Evolutionary conservation across 1,140 invertebrate species (phyloP), one percentile per base, ranked within the genome.

Genomic region (Leucophenga varia): DNA sequence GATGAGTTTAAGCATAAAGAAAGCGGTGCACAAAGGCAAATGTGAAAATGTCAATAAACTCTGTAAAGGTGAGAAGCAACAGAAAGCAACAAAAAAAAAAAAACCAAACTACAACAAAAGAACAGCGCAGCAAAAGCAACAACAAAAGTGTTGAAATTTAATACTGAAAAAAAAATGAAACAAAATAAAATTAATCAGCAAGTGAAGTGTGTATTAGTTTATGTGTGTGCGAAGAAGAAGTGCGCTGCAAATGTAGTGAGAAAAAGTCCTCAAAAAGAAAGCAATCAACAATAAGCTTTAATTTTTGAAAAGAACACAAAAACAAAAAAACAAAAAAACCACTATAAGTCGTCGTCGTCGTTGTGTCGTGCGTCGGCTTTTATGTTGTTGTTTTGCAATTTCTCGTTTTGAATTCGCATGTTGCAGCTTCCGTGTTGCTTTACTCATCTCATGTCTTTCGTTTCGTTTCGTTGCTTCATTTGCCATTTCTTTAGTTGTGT

Each of bases 11-110:
- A 28, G 25, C 25, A 28, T 28, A 12, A 67, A 67, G 63, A 67
- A 67, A 67, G 64, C 57, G 55, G 54, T 57, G 58, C 56, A 63
- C 59, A 67, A 68, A 55, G 68, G 64, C 64, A 52, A 61, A 67
- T 54, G 59, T 68, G 59, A 63, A 67, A 67, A 67, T 67, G 63
- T 67, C 63, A 67, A 67, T 67, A 67, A 67, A 67, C 64, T 67
- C 64, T 67, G 59, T 51, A 63, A 67, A 67, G 63, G 63, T 67
- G 63, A 68, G 68, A 67, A 64, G 59, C 59, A 65, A 64, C 58
- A 59, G 59, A 64, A 57, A 49, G 57, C 47, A 58, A 47, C 60
- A 39, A 6, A 14, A n/a, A 34, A 34, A 34, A 34, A n/a, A 6
- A 6, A 34, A 34, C 31, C 6, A 9, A 34, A 28, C 22, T n/a